A percentile compares a stretch with the other conserved stretches of the same genome.
Evolutionary conservation across 1,140 invertebrate genomes (phyloP).

Genomic region (Ceratina australensis): DNA sequence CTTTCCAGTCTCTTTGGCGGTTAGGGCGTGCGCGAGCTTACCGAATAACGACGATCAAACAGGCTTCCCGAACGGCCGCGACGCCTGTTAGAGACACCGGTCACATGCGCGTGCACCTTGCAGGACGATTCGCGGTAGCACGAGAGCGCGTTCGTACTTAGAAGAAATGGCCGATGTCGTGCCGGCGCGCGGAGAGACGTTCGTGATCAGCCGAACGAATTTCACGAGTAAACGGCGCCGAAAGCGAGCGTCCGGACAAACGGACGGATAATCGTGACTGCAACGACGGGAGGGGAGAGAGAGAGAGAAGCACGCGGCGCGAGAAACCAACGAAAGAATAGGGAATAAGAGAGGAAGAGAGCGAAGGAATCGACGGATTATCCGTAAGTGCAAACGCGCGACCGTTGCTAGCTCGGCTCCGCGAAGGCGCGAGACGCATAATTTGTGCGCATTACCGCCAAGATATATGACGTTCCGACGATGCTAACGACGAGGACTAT

Average conservation of each 20-base stretch:
- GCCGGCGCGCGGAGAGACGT: conserved; percentile 1
- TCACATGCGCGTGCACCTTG: conserved; percentile 33
- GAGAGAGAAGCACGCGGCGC: background rate
- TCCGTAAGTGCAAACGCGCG: conserved; percentile 49
- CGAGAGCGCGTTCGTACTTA: conserved; percentile 12
- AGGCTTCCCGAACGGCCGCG: conserved; percentile 8
- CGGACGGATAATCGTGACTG: conserved; percentile 13
- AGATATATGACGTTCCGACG: conserved; percentile 47
- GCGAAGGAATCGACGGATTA: conserved; percentile 42
- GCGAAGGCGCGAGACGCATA: conserved; percentile 68
- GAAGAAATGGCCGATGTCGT: conserved; percentile 9
- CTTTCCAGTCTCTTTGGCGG: background rate
- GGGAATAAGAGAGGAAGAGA: background rate
- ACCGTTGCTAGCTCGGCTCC: conserved; percentile 59
- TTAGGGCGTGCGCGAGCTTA: background rate
- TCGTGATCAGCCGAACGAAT: conserved; percentile 20
- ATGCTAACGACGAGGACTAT: conserved; percentile 24
- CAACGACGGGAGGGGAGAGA: background rate
- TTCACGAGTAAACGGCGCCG: conserved; percentile 27
- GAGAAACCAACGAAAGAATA: conserved; percentile 2
- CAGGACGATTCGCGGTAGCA: conserved; percentile 1
- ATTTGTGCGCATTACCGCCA: conserved; percentile 74
- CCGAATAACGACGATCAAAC: conserved; percentile 22
- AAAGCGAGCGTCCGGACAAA: conserved; percentile 4
- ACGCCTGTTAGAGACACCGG: background rate